phyloP scores from a whole-genome alignment of 2,113 vertebrate species.

The Scomber colias region DNA sequence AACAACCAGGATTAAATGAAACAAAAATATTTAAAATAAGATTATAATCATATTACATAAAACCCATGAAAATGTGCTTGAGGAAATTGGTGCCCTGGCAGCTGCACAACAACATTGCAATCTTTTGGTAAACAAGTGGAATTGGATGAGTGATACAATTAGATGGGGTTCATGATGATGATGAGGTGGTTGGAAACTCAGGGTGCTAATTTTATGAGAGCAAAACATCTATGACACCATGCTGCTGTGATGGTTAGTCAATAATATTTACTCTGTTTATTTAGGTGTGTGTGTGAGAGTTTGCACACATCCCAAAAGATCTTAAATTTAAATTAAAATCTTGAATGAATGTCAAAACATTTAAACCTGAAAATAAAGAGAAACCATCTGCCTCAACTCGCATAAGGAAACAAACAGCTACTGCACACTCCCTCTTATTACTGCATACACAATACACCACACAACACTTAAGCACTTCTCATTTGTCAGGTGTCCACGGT shows the following conservation, averaged over 20 bases:
- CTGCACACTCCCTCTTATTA: neutral
- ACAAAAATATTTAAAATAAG: neutral
- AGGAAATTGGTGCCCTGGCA: neutral
- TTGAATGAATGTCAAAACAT: neutral
- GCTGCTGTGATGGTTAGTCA: neutral
- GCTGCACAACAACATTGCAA: conserved; percentile 1
- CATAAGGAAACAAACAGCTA: neutral
- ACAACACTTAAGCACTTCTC: neutral
- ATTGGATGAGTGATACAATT: conserved; percentile 7
- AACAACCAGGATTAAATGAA: neutral
- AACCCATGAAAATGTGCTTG: neutral
- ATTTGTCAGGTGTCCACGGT: conserved; percentile 6
- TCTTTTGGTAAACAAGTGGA: conserved; percentile 18
- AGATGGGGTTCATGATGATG: neutral
- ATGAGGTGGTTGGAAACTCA: neutral
- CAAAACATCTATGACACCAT: neutral
- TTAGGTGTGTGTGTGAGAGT: neutral
- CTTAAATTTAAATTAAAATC: neutral
- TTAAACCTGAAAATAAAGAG: neutral
- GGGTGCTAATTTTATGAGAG: conserved; percentile 9
- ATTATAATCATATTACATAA: neutral
- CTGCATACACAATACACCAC: conserved; percentile 6
- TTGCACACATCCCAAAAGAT: neutral
- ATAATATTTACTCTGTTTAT: neutral
- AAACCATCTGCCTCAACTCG: neutral